Evolutionary conservation across 2,888 invertebrate species (phyloP).

Genomic region (Polymixis lichenea): DNA sequence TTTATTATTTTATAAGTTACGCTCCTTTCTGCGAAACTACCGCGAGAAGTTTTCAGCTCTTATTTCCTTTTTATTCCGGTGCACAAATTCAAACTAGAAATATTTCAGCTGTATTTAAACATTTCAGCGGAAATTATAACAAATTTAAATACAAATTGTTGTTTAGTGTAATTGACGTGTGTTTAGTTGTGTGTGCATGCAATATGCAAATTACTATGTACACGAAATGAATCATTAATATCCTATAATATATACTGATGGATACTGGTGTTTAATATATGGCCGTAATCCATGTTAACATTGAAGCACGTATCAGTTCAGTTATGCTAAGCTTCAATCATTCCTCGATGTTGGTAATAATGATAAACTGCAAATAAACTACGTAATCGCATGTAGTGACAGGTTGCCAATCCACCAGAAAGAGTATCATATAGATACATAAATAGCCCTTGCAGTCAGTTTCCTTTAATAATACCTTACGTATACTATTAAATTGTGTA

Average conservation of each 20-base stretch:
- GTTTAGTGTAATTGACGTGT: conserved; percentile 11
- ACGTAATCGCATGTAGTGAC: conserved; percentile 1
- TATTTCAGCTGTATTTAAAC: conserved; percentile 11
- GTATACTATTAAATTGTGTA: not conserved
- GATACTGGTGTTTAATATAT: not conserved
- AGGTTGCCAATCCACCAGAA: not conserved
- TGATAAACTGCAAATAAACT: conserved; percentile 34
- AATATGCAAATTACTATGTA: conserved; percentile 6
- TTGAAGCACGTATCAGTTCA: not conserved
- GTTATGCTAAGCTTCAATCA: conserved; percentile 10
- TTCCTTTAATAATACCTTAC: not conserved
- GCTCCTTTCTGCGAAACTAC: conserved; percentile 35
- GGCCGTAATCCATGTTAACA: not conserved
- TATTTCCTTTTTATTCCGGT: conserved; percentile 38
- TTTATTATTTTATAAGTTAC: conserved; percentile 59
- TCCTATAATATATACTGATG: conserved; percentile 12
- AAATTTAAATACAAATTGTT: conserved; percentile 29
- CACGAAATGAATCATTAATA: conserved; percentile 5
- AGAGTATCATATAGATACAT: not conserved
- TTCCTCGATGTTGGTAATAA: conserved; percentile 10
- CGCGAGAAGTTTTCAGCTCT: conserved; percentile 8
- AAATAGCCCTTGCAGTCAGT: conserved; percentile 1
- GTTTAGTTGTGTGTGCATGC: conserved; percentile 1
- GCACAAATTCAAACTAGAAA: conserved; percentile 20
- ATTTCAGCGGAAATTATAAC: conserved; percentile 18